These are phyloP conservation scores for Semnornis frantzii DNA, from an alignment of 2,113 vertebrate species.

Conservation along the genomic window DNA sequence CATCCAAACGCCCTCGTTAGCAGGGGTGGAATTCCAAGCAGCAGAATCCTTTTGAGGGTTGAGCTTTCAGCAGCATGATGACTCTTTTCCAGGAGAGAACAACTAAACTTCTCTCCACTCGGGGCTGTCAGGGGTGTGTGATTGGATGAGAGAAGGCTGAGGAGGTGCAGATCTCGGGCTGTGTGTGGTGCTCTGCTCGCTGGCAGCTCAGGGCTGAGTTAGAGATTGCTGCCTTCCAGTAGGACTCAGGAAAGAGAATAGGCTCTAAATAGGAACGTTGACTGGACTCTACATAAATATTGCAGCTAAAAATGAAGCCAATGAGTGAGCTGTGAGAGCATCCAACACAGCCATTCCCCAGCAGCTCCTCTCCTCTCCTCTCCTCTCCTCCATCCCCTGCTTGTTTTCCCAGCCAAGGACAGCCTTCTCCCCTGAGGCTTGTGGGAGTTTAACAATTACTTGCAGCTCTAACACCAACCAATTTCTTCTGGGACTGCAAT, in stretches of 20 bases:
- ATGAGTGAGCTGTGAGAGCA: neutral
- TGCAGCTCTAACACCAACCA: constrained; percentile 77
- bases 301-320: constrained; percentile 41
- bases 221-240: neutral
- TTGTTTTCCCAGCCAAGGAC: constrained; percentile 79
- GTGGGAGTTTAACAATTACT: constrained; percentile 81
- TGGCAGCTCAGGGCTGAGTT: constrained; percentile 20
- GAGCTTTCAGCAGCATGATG: neutral
- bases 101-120: neutral
- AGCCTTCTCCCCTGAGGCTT: constrained; percentile 71
- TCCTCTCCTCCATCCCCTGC: neutral
- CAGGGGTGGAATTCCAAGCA: neutral
- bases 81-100: neutral
- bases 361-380: neutral
- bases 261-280: constrained; percentile 25
- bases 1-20: neutral
- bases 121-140: constrained; percentile 30
- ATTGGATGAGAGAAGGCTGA: constrained; percentile 7
- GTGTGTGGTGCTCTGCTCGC: constrained; percentile 39
- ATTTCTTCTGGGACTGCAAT: constrained; percentile 80
- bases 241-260: neutral
- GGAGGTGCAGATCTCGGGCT: constrained; percentile 26
- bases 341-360: constrained; percentile 27
- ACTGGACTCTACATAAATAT: constrained; percentile 55
- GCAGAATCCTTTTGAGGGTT: neutral